Evolutionary conservation across 64 coral and sea anemone species (phyloP).

Genomic region (Pocillopora verrucosa): DNA sequence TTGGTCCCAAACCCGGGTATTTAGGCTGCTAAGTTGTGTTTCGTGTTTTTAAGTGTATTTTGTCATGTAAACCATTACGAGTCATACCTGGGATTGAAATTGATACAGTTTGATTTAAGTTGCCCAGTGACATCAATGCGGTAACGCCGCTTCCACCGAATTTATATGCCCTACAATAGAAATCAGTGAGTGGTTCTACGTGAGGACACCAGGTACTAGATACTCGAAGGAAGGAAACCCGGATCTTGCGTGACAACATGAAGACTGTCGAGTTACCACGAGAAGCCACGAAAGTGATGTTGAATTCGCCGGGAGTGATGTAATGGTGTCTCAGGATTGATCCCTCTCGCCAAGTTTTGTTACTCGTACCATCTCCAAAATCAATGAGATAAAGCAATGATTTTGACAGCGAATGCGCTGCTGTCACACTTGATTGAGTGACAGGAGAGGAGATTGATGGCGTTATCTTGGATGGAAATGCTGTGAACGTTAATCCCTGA

Average conservation of each 20-base stretch:
- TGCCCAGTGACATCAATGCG: not conserved
- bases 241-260: not conserved
- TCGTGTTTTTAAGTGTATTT: no score
- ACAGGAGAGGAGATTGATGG: not conserved
- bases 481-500: not conserved
- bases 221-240: not conserved
- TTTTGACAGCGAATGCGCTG: not conserved
- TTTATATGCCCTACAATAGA: not conserved
- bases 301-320: not conserved
- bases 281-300: constrained; percentile 20
- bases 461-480: not conserved
- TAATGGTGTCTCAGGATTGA: not conserved
- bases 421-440: constrained; percentile 5
- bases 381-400: not conserved
- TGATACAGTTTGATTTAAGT: not conserved
- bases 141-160: not conserved
- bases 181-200: not conserved
- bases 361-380: constrained; percentile 5
- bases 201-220: not conserved
- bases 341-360: not conserved
- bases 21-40: no score
- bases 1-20: no score
- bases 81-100: constrained; percentile 11
- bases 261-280: not conserved
- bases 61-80: no score